These are phyloP conservation scores for Prunella strophiata DNA, from an alignment of 2,797 vertebrate species.

Conservation along the genomic window DNA sequence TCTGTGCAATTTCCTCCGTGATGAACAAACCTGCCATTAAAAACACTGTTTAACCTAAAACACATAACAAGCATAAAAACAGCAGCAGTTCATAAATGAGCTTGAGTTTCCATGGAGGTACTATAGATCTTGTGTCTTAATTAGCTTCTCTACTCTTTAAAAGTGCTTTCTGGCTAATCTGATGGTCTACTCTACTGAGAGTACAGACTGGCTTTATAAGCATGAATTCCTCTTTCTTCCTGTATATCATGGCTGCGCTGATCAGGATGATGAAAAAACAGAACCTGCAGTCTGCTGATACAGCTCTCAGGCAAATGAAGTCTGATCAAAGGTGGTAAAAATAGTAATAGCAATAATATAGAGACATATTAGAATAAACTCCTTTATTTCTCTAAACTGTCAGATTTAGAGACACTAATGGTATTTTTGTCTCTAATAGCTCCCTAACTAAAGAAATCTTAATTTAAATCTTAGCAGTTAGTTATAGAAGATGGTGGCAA, in stretches of 20 bases:
- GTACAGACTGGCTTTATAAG: neutral
- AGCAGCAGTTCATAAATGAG: constrained; percentile 53
- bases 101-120: constrained; percentile 59
- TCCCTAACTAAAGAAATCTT: neutral
- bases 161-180: constrained; percentile 15
- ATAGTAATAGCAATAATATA: neutral
- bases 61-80: constrained; percentile 58
- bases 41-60: constrained; percentile 65
- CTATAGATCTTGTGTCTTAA: constrained; percentile 52
- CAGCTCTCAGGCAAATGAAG: neutral
- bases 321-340: neutral
- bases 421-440: neutral
- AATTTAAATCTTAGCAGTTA: neutral
- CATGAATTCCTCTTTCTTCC: neutral
- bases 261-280: neutral
- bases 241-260: neutral
- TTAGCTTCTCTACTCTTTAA: constrained; percentile 26
- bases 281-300: neutral
- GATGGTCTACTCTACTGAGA: neutral
- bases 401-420: neutral
- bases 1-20: constrained; percentile 41
- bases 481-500: neutral
- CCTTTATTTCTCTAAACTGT: neutral
- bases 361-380: neutral
- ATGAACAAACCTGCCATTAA: constrained; percentile 66